A percentile compares a stretch with the other conserved stretches of the same genome.
Evolutionary conservation across 2,888 invertebrate genomes (phyloP).

Genomic region (Periphyllus acericola): DNA sequence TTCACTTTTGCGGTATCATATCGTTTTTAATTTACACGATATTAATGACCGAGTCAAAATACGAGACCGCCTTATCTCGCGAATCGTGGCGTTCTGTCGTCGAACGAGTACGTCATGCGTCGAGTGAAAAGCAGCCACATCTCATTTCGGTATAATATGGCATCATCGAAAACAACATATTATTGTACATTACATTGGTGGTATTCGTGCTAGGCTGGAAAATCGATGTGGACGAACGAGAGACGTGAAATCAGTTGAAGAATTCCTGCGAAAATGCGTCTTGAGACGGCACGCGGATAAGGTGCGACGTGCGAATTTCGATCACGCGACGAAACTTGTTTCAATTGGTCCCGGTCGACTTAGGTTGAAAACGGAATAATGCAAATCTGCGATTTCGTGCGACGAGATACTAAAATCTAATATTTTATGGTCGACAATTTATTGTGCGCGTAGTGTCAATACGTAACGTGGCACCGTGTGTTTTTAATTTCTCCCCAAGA

Average conservation of each 20-base stretch:
- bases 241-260: neutral
- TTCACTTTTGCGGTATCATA: no score
- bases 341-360: neutral
- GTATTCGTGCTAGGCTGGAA: no score
- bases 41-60: no score
- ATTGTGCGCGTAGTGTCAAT: neutral
- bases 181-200: no score
- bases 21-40: no score
- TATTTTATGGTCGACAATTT: neutral
- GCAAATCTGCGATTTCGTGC: neutral
- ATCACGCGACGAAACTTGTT: constrained; percentile 19
- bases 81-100: no score
- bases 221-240: neutral
- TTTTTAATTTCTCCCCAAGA: neutral
- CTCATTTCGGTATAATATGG: neutral
- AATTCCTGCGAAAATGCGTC: neutral
- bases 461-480: no score
- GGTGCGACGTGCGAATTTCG: neutral
- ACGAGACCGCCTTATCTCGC: no score
- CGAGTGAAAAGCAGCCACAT: neutral
- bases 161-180: no score
- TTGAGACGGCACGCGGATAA: neutral
- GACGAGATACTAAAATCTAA: constrained; percentile 4
- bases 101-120: no score
- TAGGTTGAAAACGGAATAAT: neutral